Evolutionary conservation across 2,888 invertebrate species (phyloP).

Genomic region (Chironomus riparius): DNA sequence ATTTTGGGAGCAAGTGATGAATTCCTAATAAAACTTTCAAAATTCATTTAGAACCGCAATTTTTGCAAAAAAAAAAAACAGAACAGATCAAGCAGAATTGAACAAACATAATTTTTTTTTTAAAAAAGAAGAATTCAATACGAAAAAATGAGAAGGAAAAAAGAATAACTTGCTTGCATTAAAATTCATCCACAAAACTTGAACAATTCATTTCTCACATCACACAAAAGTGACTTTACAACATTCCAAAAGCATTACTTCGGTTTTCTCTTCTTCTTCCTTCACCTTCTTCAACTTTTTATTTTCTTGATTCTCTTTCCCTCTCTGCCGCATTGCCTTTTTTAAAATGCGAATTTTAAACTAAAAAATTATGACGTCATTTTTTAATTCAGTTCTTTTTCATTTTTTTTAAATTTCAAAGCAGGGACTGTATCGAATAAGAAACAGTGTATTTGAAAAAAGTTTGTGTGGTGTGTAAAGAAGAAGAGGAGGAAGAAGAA

Average conservation of each 20-base stretch:
- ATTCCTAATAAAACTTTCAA: too few species aligned
- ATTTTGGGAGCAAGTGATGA: too few species aligned
- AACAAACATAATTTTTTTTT: too few species aligned
- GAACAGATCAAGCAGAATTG: too few species aligned
- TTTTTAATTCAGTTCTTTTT: neutral
- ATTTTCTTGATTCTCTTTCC: neutral
- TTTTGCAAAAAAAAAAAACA: too few species aligned
- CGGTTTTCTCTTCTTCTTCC: neutral
- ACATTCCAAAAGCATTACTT: neutral
- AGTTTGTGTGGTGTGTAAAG: neutral
- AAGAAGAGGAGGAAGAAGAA: neutral
- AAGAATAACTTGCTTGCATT: neutral
- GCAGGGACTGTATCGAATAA: neutral
- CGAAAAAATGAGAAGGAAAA: neutral
- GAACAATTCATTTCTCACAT: neutral
- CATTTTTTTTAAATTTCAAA: neutral
- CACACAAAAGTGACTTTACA: neutral
- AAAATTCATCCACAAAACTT: neutral
- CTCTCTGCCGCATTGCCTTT: neutral
- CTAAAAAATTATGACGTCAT: conserved; percentile 3
- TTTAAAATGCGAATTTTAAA: neutral
- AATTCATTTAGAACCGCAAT: too few species aligned
- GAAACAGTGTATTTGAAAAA: neutral
- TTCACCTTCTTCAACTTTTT: neutral
- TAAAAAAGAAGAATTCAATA: neutral